These are phyloP conservation scores for Scopus umbretta DNA, from an alignment of 2,113 vertebrate species.

Conservation along the genomic window DNA sequence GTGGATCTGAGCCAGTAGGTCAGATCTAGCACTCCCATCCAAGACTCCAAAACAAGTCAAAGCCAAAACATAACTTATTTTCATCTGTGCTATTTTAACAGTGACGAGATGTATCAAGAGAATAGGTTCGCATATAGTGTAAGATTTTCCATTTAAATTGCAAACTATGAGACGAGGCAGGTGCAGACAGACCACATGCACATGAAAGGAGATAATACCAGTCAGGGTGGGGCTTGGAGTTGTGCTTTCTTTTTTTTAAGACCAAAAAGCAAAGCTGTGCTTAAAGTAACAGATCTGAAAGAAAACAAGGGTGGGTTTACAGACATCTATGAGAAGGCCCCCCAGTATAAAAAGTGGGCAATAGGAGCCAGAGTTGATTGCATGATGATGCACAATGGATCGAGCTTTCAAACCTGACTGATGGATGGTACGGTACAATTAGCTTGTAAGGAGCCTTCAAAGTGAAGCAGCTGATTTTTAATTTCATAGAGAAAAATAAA, in stretches of 20 bases:
- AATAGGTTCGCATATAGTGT: not conserved
- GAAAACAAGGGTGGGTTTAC: not conserved
- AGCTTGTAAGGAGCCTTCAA: not conserved
- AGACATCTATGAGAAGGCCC: not conserved
- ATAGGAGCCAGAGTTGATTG: not conserved
- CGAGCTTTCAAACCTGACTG: not conserved
- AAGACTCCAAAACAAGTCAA: slow-evolving; percentile 20
- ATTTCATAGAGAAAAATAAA: not conserved
- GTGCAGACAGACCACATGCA: slow-evolving; percentile 11
- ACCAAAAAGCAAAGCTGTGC: not conserved
- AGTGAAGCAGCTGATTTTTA: not conserved
- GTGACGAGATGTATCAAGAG: slow-evolving; percentile 25
- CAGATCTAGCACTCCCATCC: slow-evolving; percentile 22
- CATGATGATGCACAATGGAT: not conserved
- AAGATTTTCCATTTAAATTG: slow-evolving; percentile 57
- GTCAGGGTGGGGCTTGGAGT: not conserved
- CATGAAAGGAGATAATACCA: slow-evolving; percentile 27
- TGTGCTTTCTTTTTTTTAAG: too few relatives aligned
- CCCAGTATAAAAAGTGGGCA: not conserved
- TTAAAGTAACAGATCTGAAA: not conserved
- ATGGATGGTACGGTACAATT: not conserved
- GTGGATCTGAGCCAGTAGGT: slow-evolving; percentile 34
- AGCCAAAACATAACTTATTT: slow-evolving; percentile 41
- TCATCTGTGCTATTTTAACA: slow-evolving; percentile 56
- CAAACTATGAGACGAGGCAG: slow-evolving; percentile 10